Conservation (phyloP, 2,113 vertebrate genomes). For the Alaudala cheleensis region DNA sequence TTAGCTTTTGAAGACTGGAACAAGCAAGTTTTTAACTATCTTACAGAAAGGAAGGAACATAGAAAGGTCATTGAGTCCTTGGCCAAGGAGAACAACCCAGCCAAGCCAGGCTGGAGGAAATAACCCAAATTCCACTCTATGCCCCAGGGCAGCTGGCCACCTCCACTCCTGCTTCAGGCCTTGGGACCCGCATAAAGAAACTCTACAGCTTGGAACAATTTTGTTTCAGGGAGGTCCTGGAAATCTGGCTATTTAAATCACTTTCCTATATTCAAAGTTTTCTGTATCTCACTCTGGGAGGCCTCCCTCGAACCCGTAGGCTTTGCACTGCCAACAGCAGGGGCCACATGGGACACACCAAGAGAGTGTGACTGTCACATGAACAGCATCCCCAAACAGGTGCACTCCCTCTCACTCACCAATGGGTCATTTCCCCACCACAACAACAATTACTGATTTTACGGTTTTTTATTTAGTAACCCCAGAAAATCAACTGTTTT, state of each 20-base stretch:
- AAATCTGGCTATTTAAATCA: background rate
- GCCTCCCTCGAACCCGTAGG: background rate
- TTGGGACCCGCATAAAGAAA: background rate
- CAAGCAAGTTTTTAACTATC: background rate
- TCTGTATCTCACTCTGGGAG: background rate
- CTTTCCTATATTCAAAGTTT: background rate
- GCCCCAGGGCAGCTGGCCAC: background rate
- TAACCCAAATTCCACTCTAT: background rate
- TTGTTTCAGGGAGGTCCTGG: background rate
- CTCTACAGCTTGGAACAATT: background rate
- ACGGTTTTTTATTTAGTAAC: background rate
- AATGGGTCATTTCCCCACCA: background rate
- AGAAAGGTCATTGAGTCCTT: background rate
- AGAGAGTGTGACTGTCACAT: background rate
- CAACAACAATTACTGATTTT: background rate
- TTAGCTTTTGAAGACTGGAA: background rate
- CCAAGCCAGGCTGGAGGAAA: background rate
- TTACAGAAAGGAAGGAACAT: background rate
- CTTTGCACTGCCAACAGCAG: background rate
- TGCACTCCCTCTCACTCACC: background rate
- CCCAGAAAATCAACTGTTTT: background rate
- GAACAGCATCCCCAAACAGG: background rate
- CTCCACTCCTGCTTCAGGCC: background rate
- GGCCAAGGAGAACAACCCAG: background rate
- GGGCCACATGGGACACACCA: accelerated